Base-by-base conservation (phyloP, 2,888 invertebrate genomes). In the Dicycla oo region DNA sequence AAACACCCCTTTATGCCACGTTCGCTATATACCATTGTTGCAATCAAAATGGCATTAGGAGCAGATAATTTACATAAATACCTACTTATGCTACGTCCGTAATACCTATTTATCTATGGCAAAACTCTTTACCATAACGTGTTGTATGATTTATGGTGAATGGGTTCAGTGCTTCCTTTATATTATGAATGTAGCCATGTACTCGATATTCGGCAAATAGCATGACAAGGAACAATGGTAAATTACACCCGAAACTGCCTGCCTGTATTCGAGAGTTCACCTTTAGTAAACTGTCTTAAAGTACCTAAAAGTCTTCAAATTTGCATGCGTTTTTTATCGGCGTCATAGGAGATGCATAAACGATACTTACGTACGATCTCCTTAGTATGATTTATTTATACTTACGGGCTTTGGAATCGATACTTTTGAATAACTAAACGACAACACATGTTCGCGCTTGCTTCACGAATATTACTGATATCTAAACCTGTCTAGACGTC, bases 11-110 rank as follows among this genome's bases (percentile, higher is more conserved):
- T 57, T 67, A 63, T 68, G 49, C 38, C 34, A 15, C 38, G 23
- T 43, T 38, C 60, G 26, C 60, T 70, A 64, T 56, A 75, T 38
- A 54, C 40, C 49, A 57, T 67, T 61, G 66, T 67, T 73, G 64
- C 64, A 78, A 82, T 70, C 69, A 75, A 73, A 78, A 82, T 63
- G 40, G 20, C 54, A 69, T 72, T 65, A 74, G 51, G 13, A 56
- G 23, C 23, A 57, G 57, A 54, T 70, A 54, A 64, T 54, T 49
- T 53, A 54, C 62, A 69, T 67, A 64, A 56, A 53, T 51, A 62
- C 26, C 47, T 61, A 38, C 40, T 34, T 54, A 26, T 26, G 18
- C 15, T 53, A 38, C 10, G 10, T 4, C 15, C 26, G 11, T 58
- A 45, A 43, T 47, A 47, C 15, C 30, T 62, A 70, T 40, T 40